Evolutionary conservation across 1,140 invertebrate genomes (phyloP), one percentile per base, ranked within the genome.

Genomic region (Ectropis grisescens): DNA sequence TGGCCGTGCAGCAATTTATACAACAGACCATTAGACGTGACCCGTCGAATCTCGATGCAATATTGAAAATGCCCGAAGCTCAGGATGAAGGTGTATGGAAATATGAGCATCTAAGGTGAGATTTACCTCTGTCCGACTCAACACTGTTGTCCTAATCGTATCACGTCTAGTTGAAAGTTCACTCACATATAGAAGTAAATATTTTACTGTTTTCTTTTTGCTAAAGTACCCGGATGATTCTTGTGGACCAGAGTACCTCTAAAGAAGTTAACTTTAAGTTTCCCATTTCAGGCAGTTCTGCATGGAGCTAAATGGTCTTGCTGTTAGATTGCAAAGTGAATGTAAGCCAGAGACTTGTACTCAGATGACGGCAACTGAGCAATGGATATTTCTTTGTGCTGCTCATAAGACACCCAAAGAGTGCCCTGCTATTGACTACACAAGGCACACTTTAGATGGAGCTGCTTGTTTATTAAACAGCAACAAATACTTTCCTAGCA

Each of bases 41-140:
- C 83, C 93, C 95, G 13, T 88, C 91, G 11, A 95, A 97, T 84
- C 91, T 99, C 33, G 97, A 98, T 55, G 87, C 92, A 19, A 99
- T 99, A 61, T 82, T 99, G 8, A 95, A 90, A 51, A 95, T 97
- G 80, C 98, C 98, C 10, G 96, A 98, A 53, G 91, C 93, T 6
- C 96, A 99, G 76, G 98, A 99, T 75, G 97, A 99, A 83, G 97
- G 97, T 22, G 97, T 99, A 6, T 99, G 98, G 98, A 99, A 99
- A 84, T 99, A 99, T 81, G 98, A 99, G 85, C 98, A 99, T 85
- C 85, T 99, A 19, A 88, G 93, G 86, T 91, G 83, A 32, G 23
- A 37, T 35, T 31, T 13, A 19, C 28, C n/a, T n/a, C n/a, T n/a
- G n/a, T n/a, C n/a, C n/a, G n/a, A 13, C 1, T 22, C 13, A n/a